These are phyloP conservation scores for Esperia sulphurella DNA, from an alignment of 2,888 invertebrate species.

Conservation along the genomic window DNA sequence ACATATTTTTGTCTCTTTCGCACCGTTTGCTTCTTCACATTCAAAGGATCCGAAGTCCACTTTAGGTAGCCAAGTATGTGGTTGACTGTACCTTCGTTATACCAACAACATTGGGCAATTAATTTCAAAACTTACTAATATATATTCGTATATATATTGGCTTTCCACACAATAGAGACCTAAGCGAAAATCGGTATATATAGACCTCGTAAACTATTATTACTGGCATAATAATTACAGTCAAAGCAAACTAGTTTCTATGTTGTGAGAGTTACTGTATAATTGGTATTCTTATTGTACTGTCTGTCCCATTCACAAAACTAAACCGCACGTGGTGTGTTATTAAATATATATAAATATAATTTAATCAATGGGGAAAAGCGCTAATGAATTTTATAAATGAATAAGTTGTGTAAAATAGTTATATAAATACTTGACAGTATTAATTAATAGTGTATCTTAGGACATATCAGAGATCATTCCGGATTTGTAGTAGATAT, in stretches of 20 bases:
- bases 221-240: too few species aligned
- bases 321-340: conserved; percentile 4
- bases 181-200: too few species aligned
- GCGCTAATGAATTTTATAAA: conserved; percentile 70
- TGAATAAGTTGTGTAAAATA: conserved; percentile 30
- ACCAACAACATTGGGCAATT: too few species aligned
- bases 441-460: conserved; percentile 23
- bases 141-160: too few species aligned
- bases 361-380: conserved; percentile 65
- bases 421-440: conserved; percentile 20
- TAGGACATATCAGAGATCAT: conserved; percentile 45
- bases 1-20: too few species aligned
- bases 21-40: too few species aligned
- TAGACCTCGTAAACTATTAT: too few species aligned
- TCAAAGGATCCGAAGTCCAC: too few species aligned
- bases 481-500: conserved; percentile 12
- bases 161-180: too few species aligned
- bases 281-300: background rate
- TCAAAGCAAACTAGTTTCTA: too few species aligned
- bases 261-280: background rate
- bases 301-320: conserved; percentile 16
- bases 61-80: too few species aligned
- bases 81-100: too few species aligned
- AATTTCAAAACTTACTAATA: background rate
- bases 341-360: conserved; percentile 1